Percentiles rank a stretch among this genome's conserved stretches.
phyloP scores from a whole-genome alignment of 2,113 vertebrate genomes.

The Neodon shergylaensis region DNA sequence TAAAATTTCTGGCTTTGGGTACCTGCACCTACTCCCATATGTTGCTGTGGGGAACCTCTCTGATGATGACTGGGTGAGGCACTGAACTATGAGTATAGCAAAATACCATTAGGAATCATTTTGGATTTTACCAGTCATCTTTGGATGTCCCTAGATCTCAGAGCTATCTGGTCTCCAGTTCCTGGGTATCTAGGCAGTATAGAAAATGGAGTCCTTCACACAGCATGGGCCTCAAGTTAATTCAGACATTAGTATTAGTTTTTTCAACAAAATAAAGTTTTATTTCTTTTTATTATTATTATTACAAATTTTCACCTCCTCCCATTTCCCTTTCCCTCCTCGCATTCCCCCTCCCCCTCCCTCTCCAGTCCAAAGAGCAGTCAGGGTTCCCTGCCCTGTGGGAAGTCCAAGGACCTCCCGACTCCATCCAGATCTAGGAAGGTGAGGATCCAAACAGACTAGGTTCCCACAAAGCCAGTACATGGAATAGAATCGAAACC shows the following conservation, averaged over 20 bases:
- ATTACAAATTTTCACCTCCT: too few relatives aligned
- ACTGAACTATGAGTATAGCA: not conserved
- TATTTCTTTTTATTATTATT: too few relatives aligned
- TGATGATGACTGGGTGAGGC: not conserved
- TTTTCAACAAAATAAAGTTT: not conserved
- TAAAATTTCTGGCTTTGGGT: not conserved
- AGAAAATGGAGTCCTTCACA: not conserved
- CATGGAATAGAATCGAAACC: too few relatives aligned
- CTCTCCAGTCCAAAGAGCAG: too few relatives aligned
- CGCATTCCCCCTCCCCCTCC: too few relatives aligned
- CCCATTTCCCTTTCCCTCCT: too few relatives aligned
- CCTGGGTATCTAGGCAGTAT: not conserved
- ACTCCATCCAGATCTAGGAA: too few relatives aligned
- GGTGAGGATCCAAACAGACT: too few relatives aligned
- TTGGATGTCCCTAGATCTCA: not conserved
- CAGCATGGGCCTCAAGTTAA: not conserved
- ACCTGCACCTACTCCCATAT: too few relatives aligned
- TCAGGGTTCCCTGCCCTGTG: too few relatives aligned
- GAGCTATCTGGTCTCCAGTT: not conserved
- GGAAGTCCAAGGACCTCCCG: too few relatives aligned
- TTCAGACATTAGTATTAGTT: not conserved
- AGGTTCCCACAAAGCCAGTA: too few relatives aligned
- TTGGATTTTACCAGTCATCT: not conserved
- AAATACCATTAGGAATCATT: not conserved
- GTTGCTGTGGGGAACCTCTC: not conserved